Evolutionary conservation across 2,888 invertebrate species (phyloP), one percentile per base, ranked within the genome.

Genomic region (Miltochrista miniata): DNA sequence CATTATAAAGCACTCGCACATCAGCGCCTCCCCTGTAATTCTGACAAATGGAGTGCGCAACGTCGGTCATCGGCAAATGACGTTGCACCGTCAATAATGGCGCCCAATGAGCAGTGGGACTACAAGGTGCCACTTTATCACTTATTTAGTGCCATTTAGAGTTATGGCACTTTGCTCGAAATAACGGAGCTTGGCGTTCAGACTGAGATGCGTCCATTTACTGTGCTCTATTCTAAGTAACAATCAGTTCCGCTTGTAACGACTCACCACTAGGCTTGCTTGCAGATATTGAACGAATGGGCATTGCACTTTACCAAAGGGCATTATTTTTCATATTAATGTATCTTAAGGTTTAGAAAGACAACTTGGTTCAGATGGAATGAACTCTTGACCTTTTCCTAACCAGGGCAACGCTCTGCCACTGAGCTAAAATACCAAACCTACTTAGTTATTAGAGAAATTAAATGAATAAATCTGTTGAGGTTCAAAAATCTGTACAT

Each of bases 141-240:
- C 52, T 51, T 33, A 45, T 50, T 47, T 42, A 34, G 34, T 41
- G 39, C 11, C 44, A 49, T 49, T 49, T 49, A 39, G 29, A 31
- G 49, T 13, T 29, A 34, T 48, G 51, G 40, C 65, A 50, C 48
- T 51, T 31, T 41, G 37, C 36, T 30, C 31, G 31, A 31, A 29
- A 40, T 34, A 36, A 45, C 48, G 50, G 47, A 51, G 48, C 47
- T 64, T 34, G 44, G 45, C 48, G 51, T 46, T 68, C 61, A 61
- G 39, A 15, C 51, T 2, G 30, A 56, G 57, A 68, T 47, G 51
- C 15, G 30, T 39, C 51, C 51, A 52, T 65, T 61, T 54, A 51
- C 40, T 2, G 30, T 34, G 18, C 38, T 36, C 33, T 24, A 33
- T 43, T 8, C 14, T 14, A 63, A 51, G 24, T 46, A 24, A 11